Conservation (phyloP, 2,888 invertebrate species). For the Ryuthela nishihirai region DNA sequence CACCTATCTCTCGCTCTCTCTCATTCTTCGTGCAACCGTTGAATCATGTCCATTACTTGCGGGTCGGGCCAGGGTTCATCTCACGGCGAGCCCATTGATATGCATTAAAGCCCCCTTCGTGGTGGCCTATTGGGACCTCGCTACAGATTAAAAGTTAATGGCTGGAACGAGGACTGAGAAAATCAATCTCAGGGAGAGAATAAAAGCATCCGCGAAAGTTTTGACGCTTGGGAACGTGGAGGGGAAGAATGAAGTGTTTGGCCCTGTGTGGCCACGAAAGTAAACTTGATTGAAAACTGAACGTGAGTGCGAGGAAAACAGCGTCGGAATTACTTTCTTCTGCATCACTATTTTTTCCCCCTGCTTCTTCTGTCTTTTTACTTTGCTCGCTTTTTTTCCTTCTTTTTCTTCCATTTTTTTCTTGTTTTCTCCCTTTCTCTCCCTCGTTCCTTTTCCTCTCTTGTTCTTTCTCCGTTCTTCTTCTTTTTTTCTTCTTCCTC, state of each 20-base stretch:
- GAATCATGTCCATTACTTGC: constrained; percentile 37
- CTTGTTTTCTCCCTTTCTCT: constrained; percentile 27
- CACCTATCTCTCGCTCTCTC: no score
- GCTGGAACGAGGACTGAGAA: constrained; percentile 38
- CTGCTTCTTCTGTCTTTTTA: constrained; percentile 5
- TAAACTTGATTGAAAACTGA: constrained; percentile 40
- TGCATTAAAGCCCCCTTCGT: constrained; percentile 37
- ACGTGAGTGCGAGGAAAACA: constrained; percentile 38
- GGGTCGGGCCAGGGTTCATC: constrained; percentile 36
- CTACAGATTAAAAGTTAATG: constrained; percentile 40
- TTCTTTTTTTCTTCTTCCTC: constrained; percentile 5
- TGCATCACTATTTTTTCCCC: constrained; percentile 30
- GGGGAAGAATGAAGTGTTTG: constrained; percentile 39
- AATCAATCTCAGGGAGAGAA: constrained; percentile 38
- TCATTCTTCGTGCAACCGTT: constrained; percentile 22
- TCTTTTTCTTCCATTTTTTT: constrained; percentile 1
- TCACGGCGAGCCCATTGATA: constrained; percentile 24
- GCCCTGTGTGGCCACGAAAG: constrained; percentile 35
- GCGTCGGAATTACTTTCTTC: constrained; percentile 39
- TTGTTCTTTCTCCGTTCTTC: no score
- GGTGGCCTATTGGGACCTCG: constrained; percentile 28
- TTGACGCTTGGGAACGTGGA: constrained; percentile 36
- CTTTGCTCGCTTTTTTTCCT: constrained; percentile 29
- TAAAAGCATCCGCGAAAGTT: constrained; percentile 38
- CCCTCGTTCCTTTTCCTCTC: constrained; percentile 16